Percentiles rank a stretch among this genome's conserved stretches.
Conservation (phyloP, 2,888 invertebrate genomes). For the Micropterix aruncella region DNA sequence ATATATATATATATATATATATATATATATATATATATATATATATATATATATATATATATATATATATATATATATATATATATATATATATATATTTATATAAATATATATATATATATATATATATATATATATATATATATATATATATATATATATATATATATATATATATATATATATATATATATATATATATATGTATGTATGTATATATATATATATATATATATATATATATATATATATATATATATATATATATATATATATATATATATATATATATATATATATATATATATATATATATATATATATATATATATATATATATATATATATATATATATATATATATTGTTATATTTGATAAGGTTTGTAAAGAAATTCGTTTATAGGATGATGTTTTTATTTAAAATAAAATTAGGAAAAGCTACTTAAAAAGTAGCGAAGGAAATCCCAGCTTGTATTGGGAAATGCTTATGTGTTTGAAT, state of each 20-base stretch:
- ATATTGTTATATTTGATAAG: no score
- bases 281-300: conserved; percentile 2
- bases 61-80: background rate
- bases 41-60: conserved; percentile 3
- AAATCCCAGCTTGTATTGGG: no score
- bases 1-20: conserved; percentile 5
- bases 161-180: conserved; percentile 5
- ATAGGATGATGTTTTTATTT: no score
- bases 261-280: conserved; percentile 5
- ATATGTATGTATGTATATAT: conserved; percentile 4
- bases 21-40: conserved; percentile 5
- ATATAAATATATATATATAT: conserved; percentile 2
- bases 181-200: conserved; percentile 5
- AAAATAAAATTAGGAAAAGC: no score
- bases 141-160: conserved; percentile 4
- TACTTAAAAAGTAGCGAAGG: no score
- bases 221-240: conserved; percentile 4
- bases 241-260: conserved; percentile 4
- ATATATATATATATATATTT: background rate
- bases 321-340: no score
- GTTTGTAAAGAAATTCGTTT: no score
- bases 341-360: no score
- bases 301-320: no score
- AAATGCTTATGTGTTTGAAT: no score
- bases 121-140: conserved; percentile 5